Conservation (phyloP, 1,140 invertebrate genomes). For the Littorina saxatilis region DNA sequence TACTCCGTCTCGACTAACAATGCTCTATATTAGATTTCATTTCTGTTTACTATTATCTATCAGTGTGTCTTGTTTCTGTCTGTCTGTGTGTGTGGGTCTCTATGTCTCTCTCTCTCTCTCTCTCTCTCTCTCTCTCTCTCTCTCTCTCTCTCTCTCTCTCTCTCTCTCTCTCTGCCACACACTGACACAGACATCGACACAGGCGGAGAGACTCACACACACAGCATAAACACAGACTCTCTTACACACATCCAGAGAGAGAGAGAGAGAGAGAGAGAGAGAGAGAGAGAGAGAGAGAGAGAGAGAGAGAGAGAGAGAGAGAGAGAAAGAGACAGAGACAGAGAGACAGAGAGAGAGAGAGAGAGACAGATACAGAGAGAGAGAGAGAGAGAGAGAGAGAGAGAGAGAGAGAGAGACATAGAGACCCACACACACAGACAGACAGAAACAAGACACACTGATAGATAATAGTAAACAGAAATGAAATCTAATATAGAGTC, state of each 20-base stretch:
- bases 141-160: slow-evolving; percentile 18
- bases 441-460: neutral
- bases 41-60: neutral
- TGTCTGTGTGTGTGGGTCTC: neutral
- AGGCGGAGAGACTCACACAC: neutral
- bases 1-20: too few relatives aligned
- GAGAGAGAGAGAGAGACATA: slow-evolving; percentile 17
- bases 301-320: neutral
- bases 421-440: neutral
- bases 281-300: neutral
- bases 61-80: neutral
- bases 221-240: neutral
- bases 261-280: neutral
- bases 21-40: neutral
- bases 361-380: slow-evolving; percentile 9
- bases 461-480: neutral
- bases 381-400: slow-evolving; percentile 20
- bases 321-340: neutral
- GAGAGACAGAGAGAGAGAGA: neutral
- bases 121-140: slow-evolving; percentile 20
- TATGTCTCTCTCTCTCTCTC: slow-evolving; percentile 17
- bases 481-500: neutral
- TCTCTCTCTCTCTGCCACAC: too few relatives aligned
- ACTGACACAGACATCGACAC: too few relatives aligned
- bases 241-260: slow-evolving; percentile 2